Conservation (phyloP, 2,113 vertebrate genomes). For the Eleginops maclovinus region DNA sequence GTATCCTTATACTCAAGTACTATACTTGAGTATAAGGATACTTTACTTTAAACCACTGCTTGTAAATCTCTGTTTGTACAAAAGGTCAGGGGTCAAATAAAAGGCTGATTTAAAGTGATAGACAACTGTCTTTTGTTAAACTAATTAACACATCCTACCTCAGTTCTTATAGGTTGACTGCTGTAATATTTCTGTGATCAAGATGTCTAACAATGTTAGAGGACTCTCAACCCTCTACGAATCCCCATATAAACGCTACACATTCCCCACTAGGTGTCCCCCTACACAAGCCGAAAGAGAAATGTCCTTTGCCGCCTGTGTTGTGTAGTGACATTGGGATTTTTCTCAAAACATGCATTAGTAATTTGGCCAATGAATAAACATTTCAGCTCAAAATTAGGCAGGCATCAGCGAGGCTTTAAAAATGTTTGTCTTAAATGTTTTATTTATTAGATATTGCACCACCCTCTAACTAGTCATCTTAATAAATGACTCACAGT, state of each 20-base stretch:
- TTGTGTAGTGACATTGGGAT: constrained; percentile 11
- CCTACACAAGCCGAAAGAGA: constrained; percentile 66
- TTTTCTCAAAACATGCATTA: constrained; percentile 55
- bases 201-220: not conserved
- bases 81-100: not conserved
- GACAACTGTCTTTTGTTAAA: too few relatives aligned
- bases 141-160: not conserved
- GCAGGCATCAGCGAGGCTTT: constrained; percentile 57
- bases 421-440: constrained; percentile 65
- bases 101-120: not conserved
- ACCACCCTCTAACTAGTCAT: constrained; percentile 47
- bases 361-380: constrained; percentile 73
- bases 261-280: constrained; percentile 74
- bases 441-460: constrained; percentile 73
- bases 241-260: not conserved
- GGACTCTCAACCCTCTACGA: too few relatives aligned
- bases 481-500: constrained; percentile 57
- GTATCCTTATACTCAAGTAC: too few relatives aligned
- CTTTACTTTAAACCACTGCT: too few relatives aligned
- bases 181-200: not conserved
- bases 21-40: too few relatives aligned
- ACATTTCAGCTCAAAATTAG: constrained; percentile 69
- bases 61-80: too few relatives aligned
- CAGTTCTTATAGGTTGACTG: not conserved
- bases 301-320: not conserved